Evolutionary conservation across 2,797 vertebrate species (phyloP).

Genomic region (Enteromius mattozi): DNA sequence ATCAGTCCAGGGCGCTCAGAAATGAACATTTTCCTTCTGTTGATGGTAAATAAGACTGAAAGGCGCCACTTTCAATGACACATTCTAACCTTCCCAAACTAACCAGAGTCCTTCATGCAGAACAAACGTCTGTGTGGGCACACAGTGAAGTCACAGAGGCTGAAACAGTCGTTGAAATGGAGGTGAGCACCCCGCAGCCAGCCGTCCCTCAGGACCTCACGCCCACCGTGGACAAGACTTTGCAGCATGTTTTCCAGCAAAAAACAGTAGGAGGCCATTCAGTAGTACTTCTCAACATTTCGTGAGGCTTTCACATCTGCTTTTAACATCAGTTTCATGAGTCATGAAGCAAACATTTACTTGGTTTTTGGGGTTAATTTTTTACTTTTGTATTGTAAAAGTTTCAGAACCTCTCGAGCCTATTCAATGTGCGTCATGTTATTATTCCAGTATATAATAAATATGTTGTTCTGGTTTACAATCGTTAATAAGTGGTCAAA

Average conservation of each 20-base stretch:
- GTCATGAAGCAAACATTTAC: not conserved
- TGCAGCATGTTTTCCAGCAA: constrained; percentile 73
- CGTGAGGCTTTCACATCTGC: not conserved
- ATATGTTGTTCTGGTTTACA: not conserved
- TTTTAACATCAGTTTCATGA: not conserved
- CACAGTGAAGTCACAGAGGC: constrained; percentile 58
- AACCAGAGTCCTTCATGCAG: constrained; percentile 56
- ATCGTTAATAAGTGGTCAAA: not conserved
- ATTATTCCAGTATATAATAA: not conserved
- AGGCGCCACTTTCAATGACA: not conserved
- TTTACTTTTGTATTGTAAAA: too few relatives aligned
- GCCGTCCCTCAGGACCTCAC: constrained; percentile 28
- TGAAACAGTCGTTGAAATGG: constrained; percentile 35
- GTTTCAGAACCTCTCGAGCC: not conserved
- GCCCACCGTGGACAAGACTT: constrained; percentile 45
- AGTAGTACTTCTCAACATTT: not conserved
- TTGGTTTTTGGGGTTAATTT: not conserved
- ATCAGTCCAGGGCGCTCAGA: constrained; percentile 38
- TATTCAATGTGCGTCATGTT: not conserved
- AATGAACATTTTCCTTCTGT: constrained; percentile 54
- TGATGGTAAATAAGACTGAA: constrained; percentile 58
- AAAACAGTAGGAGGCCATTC: constrained; percentile 73
- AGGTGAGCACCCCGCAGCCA: constrained; percentile 11
- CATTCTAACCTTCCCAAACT: constrained; percentile 16
- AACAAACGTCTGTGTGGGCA: constrained; percentile 74